Percentiles rank a stretch among this genome's conserved stretches.
phyloP scores from a whole-genome alignment of 2,113 vertebrate species.

The Typhlomys cinereus region DNA sequence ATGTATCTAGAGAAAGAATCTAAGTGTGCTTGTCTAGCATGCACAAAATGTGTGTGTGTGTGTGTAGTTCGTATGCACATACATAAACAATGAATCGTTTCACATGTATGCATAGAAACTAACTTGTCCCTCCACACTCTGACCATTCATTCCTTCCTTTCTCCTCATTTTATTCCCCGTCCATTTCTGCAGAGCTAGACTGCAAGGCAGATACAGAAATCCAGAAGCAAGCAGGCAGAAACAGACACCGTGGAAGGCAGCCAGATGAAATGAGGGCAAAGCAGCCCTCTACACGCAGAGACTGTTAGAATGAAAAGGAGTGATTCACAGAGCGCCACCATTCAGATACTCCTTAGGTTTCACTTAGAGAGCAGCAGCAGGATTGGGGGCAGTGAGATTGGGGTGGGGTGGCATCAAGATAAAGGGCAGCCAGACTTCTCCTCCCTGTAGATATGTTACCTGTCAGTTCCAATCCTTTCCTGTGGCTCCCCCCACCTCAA shows the following conservation, averaged over 20 bases:
- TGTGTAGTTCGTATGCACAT: neutral
- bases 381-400: constrained; percentile 48
- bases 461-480: constrained; percentile 34
- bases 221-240: constrained; percentile 27
- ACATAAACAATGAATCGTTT: neutral
- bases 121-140: neutral
- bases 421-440: constrained; percentile 44
- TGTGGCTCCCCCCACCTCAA: neutral
- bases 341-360: constrained; percentile 52
- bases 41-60: neutral
- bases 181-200: neutral
- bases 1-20: no score
- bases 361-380: neutral
- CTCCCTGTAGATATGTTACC: constrained; percentile 22
- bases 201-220: neutral
- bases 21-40: neutral
- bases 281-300: constrained; percentile 7
- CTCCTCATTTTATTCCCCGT: neutral
- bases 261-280: constrained; percentile 69
- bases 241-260: constrained; percentile 52
- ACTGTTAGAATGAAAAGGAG: constrained; percentile 50
- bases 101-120: neutral
- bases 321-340: constrained; percentile 58
- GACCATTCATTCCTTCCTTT: neutral
- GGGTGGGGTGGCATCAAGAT: neutral